A percentile compares a stretch with the other conserved stretches of the same genome.
phyloP scores from a whole-genome alignment of 2,888 invertebrate genomes.

The Druceiella hillmani region DNA sequence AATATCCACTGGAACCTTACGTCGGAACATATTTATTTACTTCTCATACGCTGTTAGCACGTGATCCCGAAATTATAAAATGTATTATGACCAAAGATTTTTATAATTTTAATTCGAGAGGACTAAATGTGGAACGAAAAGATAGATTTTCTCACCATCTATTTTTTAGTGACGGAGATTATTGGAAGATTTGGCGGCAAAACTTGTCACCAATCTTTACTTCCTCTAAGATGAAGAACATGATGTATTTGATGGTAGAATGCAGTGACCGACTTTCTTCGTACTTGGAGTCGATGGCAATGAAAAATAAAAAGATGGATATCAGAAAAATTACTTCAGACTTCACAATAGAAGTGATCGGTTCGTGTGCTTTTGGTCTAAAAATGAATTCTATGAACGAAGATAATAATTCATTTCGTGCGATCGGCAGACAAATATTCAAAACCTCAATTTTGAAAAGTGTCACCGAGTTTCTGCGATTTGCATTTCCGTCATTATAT shows the following conservation, averaged over 20 bases:
- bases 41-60: constrained; percentile 3
- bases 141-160: constrained; percentile 7
- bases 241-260: not conserved
- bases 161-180: constrained; percentile 5
- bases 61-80: constrained; percentile 13
- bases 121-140: constrained; percentile 1
- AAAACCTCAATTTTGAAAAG: no score
- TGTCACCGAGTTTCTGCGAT: no score
- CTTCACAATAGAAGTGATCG: not conserved
- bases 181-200: constrained; percentile 11
- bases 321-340: not conserved
- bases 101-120: constrained; percentile 9
- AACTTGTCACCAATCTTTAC: constrained; percentile 13
- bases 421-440: not conserved
- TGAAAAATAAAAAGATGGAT: not conserved
- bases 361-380: not conserved
- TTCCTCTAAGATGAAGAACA: constrained; percentile 2
- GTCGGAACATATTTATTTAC: constrained; percentile 1
- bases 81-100: constrained; percentile 12
- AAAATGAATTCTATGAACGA: not conserved
- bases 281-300: not conserved
- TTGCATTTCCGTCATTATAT: not conserved
- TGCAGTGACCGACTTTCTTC: not conserved
- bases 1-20: constrained; percentile 1
- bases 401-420: not conserved